phyloP scores from a whole-genome alignment of 1,140 invertebrate genomes.

The Drosophila auraria region DNA sequence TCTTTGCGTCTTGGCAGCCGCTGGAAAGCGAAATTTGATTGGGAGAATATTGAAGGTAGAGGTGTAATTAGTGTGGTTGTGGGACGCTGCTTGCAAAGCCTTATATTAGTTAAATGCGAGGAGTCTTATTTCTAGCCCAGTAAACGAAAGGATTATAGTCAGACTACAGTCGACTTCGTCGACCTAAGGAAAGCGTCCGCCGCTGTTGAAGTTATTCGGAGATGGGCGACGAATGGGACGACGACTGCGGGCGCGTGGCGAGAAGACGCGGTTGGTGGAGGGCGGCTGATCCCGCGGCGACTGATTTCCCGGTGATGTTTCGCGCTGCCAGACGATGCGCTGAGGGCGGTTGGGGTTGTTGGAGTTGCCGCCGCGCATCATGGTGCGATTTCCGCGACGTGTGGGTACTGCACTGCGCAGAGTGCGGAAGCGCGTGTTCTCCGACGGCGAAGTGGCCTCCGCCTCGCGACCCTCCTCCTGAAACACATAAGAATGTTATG shows the following conservation, averaged over 20 bases:
- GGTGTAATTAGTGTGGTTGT: constrained; percentile 29
- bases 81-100: constrained; percentile 19
- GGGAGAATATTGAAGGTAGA: constrained; percentile 5
- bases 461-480: constrained; percentile 89
- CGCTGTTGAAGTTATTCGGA: constrained; percentile 71
- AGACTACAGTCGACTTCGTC: constrained; percentile 43
- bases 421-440: constrained; percentile 75
- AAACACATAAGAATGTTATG: too few relatives aligned
- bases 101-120: constrained; percentile 57
- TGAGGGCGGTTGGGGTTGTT: constrained; percentile 75
- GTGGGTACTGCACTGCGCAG: constrained; percentile 71
- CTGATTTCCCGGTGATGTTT: constrained; percentile 47
- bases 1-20: constrained; percentile 27
- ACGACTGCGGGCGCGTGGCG: constrained; percentile 58
- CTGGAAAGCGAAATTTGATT: background rate
- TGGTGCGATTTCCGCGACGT: constrained; percentile 55
- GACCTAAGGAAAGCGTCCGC: constrained; percentile 46
- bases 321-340: constrained; percentile 85
- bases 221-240: constrained; percentile 71
- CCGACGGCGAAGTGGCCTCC: constrained; percentile 88
- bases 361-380: constrained; percentile 52
- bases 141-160: constrained; percentile 57
- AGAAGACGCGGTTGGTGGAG: constrained; percentile 56
- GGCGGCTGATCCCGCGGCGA: constrained; percentile 61
- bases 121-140: constrained; percentile 42